Percentiles rank a stretch among this genome's conserved stretches.
Evolutionary conservation across 92 coral and sea anemone genomes (phyloP).

Genomic region (Porites rus): DNA sequence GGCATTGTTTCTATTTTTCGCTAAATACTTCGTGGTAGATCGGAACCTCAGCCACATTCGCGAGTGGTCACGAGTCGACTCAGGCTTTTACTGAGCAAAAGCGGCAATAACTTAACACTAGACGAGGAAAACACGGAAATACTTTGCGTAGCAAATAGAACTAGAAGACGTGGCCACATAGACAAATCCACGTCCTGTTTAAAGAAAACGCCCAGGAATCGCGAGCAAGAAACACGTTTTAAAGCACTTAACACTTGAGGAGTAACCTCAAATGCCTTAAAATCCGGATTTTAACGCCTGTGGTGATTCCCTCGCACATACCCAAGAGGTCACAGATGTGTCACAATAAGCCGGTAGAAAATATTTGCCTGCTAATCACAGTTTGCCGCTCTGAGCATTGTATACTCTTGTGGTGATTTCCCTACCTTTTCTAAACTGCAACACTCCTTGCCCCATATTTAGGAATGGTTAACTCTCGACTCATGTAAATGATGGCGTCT

Average conservation of each 20-base stretch:
- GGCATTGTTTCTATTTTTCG: background rate
- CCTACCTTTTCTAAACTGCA: background rate
- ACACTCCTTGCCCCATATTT: too few species aligned
- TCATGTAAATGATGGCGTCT: too few species aligned
- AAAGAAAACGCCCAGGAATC: slow-evolving; percentile 5
- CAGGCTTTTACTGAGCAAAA: background rate
- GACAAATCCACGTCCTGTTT: background rate
- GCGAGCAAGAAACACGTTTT: background rate
- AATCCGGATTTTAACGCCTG: slow-evolving; percentile 23
- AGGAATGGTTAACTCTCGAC: too few species aligned
- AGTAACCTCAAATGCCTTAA: slow-evolving; percentile 27
- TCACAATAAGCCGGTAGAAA: background rate
- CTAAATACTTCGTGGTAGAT: background rate
- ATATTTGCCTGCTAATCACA: background rate
- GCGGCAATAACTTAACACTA: slow-evolving; percentile 10
- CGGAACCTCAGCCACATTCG: background rate
- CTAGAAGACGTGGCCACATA: slow-evolving; percentile 9
- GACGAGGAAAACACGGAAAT: slow-evolving; percentile 6
- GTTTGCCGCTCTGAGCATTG: background rate
- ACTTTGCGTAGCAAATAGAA: background rate
- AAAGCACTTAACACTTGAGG: slow-evolving; percentile 25
- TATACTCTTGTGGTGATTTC: background rate
- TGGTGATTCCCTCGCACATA: background rate
- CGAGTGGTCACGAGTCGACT: background rate
- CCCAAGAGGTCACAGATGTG: background rate